These are phyloP conservation scores for Rhinopomastus cyanomelas DNA, from an alignment of 2,113 vertebrate genomes.

Conservation along the genomic window DNA sequence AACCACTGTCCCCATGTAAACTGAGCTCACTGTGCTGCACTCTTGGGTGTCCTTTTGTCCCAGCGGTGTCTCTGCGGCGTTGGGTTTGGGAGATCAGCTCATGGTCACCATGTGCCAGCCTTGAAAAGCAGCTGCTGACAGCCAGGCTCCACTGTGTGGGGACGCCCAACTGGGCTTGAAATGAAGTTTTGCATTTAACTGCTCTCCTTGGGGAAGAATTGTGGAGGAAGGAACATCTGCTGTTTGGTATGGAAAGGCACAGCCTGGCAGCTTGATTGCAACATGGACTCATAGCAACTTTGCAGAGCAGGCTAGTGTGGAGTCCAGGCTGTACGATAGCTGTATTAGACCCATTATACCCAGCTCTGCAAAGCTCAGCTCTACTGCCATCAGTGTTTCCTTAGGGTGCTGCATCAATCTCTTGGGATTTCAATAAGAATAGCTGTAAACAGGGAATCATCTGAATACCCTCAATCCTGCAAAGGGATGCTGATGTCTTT, in stretches of 20 bases:
- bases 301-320: neutral
- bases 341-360: neutral
- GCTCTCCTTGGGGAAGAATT: neutral
- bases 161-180: neutral
- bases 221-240: neutral
- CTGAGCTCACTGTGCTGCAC: rapidly evolving
- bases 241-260: neutral
- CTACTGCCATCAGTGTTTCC: neutral
- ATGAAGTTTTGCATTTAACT: neutral
- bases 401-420: neutral
- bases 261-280: neutral
- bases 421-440: neutral
- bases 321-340: neutral
- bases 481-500: neutral
- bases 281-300: neutral
- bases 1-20: rapidly evolving
- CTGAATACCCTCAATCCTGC: neutral
- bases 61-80: rapidly evolving
- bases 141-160: neutral
- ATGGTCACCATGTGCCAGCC: rapidly evolving
- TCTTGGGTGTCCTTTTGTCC: too few species aligned
- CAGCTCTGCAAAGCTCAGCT: neutral
- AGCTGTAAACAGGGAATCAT: neutral
- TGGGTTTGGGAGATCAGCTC: neutral
- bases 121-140: neutral